Base-by-base conservation (phyloP, 2,113 vertebrate species). In the Ophiodon elongatus region DNA sequence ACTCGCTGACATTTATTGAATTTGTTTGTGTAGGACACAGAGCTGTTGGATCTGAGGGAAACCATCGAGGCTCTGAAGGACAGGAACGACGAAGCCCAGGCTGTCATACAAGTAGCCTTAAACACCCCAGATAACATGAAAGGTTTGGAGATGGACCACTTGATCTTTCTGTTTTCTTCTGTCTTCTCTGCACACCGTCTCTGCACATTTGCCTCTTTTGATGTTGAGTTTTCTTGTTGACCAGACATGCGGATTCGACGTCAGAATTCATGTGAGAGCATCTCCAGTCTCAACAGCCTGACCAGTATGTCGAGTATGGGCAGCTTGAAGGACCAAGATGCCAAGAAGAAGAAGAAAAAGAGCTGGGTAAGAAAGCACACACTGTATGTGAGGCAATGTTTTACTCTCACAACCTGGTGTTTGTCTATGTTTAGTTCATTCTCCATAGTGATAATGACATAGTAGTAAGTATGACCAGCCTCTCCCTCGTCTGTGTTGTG, bases 281-380 rank as follows among this genome's bases (percentile, higher is more conserved):
- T 99, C 94, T 97, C 97, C 17, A 99, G 98, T 67, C 96, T 99
- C 83, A 98, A 98, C 94, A 99, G 98, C 92, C 95, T 98, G 91
- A 97, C 97, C 92, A 99, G 98, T 89, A 96, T 98, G 90, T 99
- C 97, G 65, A 99, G 98, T 88, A 52, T 98, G 0, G 96, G 97
- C 85, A 99, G 98, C 90, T 72, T 97, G 90, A 99, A 99, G 89
- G 98, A 98, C 0, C 95, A 97, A 0, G 98, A 99, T 0, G 96
- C 96, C 37, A 99, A 99, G 89, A 99, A 99, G 93, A 99, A 98
- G 93, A 95, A 99, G 84, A 99, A 99, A 67, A 99, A 98, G 93
- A 99, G 96, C 88, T 99, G 98, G 98, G 97, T 98, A 94, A 90
- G 96, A 93, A 25, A 2, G 7, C 33, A 47, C 7, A 47, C 7